Evolutionary conservation across 1,140 invertebrate genomes (phyloP), one percentile per base, ranked within the genome.

Genomic region (Zaprionus tsacasi): DNA sequence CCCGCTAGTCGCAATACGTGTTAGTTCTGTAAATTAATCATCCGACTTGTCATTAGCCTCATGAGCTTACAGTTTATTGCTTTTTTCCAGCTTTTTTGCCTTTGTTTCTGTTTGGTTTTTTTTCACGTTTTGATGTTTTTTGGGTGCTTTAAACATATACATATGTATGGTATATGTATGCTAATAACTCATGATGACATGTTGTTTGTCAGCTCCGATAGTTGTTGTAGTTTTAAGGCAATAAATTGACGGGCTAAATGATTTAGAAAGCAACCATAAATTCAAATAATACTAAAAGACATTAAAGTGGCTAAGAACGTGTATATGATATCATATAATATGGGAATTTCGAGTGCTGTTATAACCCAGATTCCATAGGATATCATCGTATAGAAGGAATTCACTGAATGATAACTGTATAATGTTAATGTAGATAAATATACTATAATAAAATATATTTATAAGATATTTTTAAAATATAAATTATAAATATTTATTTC

Each of bases 1-100:
- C 45, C 15, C 61, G 33, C 21, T 30, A 10, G 33, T 35, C 33
- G 33, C 36, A 55, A 10, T 38, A 17, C 58, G 40, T 60, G 60
- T 63, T 70, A 52, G 36, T 61, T 38, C 63, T 60, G 48, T 40
- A 72, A 76, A 76, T 76, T 76, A 76, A 76, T 76, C 74, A 72
- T 67, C 48, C 48, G 58, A 35, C 50, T 70, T 52, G 69, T 76
- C 74, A 76, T 76, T 76, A 76, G 74, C 33, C 57, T 69, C 33
- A 69, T 57, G 58, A 69, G 65, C 71, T 60, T 63, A 57, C 57
- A 52, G 10, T 70, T 74, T 55, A 57, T 70, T 55, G 33, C 38
- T 45, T 63, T 63, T 54, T 27, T 55, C 7, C 11, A 64, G 30
- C 13, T 21, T 35, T 60, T 40, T 40, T 40, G 6, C 38, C 13